Evolutionary conservation across 2,888 invertebrate species (phyloP).

Genomic region (Euproctis similis): DNA sequence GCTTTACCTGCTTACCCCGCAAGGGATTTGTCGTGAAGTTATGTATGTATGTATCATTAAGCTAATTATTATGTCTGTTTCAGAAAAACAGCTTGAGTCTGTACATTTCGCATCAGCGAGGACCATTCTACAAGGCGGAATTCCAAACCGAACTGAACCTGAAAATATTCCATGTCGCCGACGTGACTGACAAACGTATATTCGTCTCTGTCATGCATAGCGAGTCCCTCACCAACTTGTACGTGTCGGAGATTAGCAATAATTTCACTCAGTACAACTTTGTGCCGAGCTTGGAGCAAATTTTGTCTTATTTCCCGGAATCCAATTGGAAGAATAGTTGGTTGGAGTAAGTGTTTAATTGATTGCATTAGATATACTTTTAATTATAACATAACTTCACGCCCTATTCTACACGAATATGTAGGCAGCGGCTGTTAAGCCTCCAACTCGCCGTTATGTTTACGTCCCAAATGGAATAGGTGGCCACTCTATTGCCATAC

Average conservation of each 20-base stretch:
- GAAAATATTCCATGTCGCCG: slow-evolving; percentile 86
- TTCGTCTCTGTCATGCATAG: slow-evolving; percentile 89
- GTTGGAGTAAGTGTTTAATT: slow-evolving; percentile 80
- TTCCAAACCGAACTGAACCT: slow-evolving; percentile 82
- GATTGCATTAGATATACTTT: no score
- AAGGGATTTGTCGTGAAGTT: no score
- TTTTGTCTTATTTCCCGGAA: slow-evolving; percentile 90
- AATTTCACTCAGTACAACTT: slow-evolving; percentile 81
- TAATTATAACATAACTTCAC: no score
- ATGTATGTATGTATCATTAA: no score
- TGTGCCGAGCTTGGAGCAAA: slow-evolving; percentile 84
- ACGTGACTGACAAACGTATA: slow-evolving; percentile 86
- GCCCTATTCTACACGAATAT: no score
- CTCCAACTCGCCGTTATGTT: no score
- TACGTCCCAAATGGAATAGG: no score
- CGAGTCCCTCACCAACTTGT: slow-evolving; percentile 83
- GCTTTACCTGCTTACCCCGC: no score
- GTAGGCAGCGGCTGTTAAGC: no score
- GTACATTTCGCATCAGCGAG: slow-evolving; percentile 85
- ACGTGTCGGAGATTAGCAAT: slow-evolving; percentile 83
- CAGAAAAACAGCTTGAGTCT: slow-evolving; percentile 77
- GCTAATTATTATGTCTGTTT: no score
- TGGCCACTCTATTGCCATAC: no score
- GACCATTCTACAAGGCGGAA: slow-evolving; percentile 81
- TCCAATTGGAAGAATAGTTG: slow-evolving; percentile 87